A percentile compares a stretch with the other conserved stretches of the same genome.
These are phyloP conservation scores for Jaculus jaculus DNA, from an alignment of 2,113 vertebrate genomes.

Conservation along the genomic window DNA sequence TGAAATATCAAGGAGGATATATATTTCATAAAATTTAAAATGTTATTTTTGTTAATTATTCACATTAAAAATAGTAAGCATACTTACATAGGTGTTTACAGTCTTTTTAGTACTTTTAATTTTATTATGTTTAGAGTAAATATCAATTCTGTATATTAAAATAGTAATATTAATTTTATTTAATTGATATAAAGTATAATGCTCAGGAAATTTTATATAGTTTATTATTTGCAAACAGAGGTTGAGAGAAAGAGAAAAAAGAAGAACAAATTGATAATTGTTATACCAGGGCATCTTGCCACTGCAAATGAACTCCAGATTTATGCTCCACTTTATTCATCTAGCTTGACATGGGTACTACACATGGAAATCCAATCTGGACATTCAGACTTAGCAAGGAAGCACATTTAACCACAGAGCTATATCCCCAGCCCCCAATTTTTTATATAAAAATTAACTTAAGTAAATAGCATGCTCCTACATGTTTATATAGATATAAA, in stretches of 20 bases:
- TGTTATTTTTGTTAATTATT: neutral
- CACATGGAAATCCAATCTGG: too few species aligned
- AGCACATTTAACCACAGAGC: too few species aligned
- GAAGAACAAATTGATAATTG: too few species aligned
- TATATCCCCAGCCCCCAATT: neutral
- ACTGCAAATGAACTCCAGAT: too few species aligned
- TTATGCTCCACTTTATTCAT: too few species aligned
- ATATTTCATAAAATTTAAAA: neutral
- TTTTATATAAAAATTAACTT: neutral
- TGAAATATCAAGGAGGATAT: neutral
- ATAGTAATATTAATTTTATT: neutral
- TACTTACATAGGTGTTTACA: neutral
- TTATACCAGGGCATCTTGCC: too few species aligned
- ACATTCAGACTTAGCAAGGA: too few species aligned
- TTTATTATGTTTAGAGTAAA: neutral
- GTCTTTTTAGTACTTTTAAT: neutral
- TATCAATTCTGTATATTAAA: neutral
- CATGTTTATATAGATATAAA: neutral
- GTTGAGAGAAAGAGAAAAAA: too few species aligned
- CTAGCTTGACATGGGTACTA: too few species aligned
- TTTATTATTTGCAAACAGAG: too few species aligned
- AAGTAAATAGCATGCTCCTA: neutral
- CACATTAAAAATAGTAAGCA: neutral
- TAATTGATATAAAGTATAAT: neutral
- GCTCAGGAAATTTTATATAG: too few species aligned